phyloP scores from a whole-genome alignment of 92 coral and sea anemone genomes.

The Parazoanthus atlanticus region DNA sequence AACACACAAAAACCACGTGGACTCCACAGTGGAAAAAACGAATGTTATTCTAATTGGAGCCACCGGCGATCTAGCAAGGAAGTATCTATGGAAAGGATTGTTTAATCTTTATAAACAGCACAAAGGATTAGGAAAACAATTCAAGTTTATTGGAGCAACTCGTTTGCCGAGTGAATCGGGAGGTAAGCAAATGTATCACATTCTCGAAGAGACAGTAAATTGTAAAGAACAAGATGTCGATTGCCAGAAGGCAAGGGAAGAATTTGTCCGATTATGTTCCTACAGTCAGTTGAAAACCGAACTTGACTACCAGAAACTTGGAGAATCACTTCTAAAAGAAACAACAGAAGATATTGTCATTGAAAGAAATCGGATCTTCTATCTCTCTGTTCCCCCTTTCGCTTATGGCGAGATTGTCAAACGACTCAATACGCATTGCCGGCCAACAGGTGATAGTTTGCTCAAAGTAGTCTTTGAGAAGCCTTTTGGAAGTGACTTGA shows the following conservation, averaged over 20 bases:
- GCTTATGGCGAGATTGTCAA: constrained; percentile 76
- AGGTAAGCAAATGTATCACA: constrained; percentile 49
- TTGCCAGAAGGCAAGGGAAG: constrained; percentile 30
- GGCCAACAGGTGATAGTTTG: constrained; percentile 52
- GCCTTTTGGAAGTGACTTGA: constrained; percentile 89
- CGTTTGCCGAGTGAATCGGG: constrained; percentile 69
- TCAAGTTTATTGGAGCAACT: constrained; percentile 77
- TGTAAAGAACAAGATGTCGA: constrained; percentile 50
- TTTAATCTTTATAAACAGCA: constrained; percentile 64
- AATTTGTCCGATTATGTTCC: constrained; percentile 43
- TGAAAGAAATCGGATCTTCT: constrained; percentile 83
- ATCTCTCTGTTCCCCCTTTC: constrained; percentile 94
- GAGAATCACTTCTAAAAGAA: constrained; percentile 55
- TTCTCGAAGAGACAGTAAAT: constrained; percentile 56
- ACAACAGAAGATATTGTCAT: constrained; percentile 40
- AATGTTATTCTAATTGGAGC: constrained; percentile 82
- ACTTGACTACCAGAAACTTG: constrained; percentile 68
- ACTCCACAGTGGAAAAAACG: not conserved
- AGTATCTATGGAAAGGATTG: constrained; percentile 91
- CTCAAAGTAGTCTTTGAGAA: constrained; percentile 87
- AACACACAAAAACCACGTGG: not conserved
- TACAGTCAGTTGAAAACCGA: constrained; percentile 72
- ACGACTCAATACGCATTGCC: constrained; percentile 74
- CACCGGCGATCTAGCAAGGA: constrained; percentile 90
- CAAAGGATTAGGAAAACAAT: constrained; percentile 29